Evolutionary conservation across 64 coral and sea anemone genomes (phyloP), one percentile per base, ranked within the genome.

Genomic region (Pocillopora damicornis): DNA sequence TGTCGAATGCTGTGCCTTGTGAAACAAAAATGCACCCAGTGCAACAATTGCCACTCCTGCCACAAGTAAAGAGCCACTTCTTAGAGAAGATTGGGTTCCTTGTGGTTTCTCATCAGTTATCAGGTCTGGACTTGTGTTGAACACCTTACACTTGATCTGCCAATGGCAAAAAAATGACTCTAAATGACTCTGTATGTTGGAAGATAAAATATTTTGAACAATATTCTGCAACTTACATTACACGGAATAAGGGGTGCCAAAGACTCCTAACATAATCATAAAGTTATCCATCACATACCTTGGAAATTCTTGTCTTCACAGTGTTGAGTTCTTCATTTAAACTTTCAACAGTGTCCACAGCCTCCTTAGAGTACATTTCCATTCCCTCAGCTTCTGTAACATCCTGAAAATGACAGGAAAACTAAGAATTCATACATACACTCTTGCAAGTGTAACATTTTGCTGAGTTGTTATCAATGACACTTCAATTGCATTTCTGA

Each of bases 371-470:
- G 74, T 63, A 92, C 11, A 92, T 73, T 11, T 60, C 75, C 42
- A 92, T 66, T 16, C 90, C 90, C 51, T 92, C 90, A 13, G 82
- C 90, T 63, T 58, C 82, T 2, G 82, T 66, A 37, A 92, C 83
- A 87, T 92, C 90, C 90, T 92, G 15, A 15, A 67, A 91, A 61
- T 13, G 58, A 38, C 30, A 34, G n/a, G 59, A 18, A 38, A 63
- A 83, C 35, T 6, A 8, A 79, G 26, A 15, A 16, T 79, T 26
- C 20, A 60, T 37, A 78, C 14, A 38, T 51, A 79, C 0, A 60
- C 11, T n/a, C 16, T 77, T 7, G 34, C 76, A 5, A 42, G 25
- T 6, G 2, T 7, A 77, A 77, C 5, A 9, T 1, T 67, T 51
- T 51, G 42, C 42, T 51, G 7, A 51, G 7, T 51, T 51, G 42